A percentile compares a stretch with the other conserved stretches of the same genome.
Conservation (phyloP, 2,888 invertebrate species). For the Andrena fulva region DNA sequence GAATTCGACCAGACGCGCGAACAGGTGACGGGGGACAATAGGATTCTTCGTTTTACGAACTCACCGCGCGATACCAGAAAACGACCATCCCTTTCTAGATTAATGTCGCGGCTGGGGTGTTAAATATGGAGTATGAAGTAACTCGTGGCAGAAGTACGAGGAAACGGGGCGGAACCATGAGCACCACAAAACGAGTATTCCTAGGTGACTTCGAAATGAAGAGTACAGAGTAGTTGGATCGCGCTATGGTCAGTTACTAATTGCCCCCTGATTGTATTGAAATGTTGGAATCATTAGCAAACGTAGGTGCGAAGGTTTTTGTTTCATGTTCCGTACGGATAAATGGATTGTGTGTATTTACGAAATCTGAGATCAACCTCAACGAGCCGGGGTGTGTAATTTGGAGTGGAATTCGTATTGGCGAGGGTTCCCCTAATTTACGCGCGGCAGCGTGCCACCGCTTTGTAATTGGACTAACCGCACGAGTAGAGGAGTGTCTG, state of each 20-base stretch:
- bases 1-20: constrained; percentile 38
- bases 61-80: neutral
- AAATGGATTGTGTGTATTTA: neutral
- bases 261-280: too few relatives aligned
- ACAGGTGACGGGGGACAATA: constrained; percentile 50
- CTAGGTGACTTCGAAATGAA: too few relatives aligned
- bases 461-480: constrained; percentile 55
- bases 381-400: neutral
- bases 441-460: constrained; percentile 35
- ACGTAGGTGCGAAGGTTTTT: too few relatives aligned
- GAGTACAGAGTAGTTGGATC: too few relatives aligned
- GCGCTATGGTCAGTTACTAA: too few relatives aligned
- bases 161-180: neutral
- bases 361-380: neutral
- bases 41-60: constrained; percentile 7
- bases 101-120: neutral
- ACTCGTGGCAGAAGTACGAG: neutral
- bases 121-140: constrained; percentile 1
- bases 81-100: neutral
- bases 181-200: neutral
- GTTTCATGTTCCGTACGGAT: too few relatives aligned
- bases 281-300: too few relatives aligned
- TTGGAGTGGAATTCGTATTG: constrained; percentile 28
- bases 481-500: constrained; percentile 46
- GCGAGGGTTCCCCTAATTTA: constrained; percentile 37